Base-by-base conservation (phyloP, 2,888 invertebrate genomes). In the Epirrhoe tristata region DNA sequence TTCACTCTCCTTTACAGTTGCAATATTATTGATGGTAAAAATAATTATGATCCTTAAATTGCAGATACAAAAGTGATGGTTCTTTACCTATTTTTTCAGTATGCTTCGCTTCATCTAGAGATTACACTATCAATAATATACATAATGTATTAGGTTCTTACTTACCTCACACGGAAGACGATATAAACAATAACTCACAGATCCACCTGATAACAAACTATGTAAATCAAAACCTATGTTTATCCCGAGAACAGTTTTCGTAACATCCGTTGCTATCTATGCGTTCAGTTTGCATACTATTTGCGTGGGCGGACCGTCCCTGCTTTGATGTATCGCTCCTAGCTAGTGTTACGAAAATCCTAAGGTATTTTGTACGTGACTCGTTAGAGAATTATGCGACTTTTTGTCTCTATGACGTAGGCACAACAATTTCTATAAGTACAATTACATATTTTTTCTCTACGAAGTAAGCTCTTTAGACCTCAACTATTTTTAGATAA, bases 271-370 rank as follows among this genome's bases (percentile, higher is more conserved):
- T 63, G 53, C 62, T 72, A 72, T 74, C 24, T 76, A 81, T 84
- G 84, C 84, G 86, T 89, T 87, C 85, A 86, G 81, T 78, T 74
- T 77, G 83, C 83, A 84, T 86, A 85, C 54, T 80, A 73, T 64
- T 58, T 72, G 90, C 91, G 93, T 93, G 90, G 93, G 93, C 83
- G 89, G 81, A 83, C 85, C 89, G 91, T 91, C 91, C 89, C 91
- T 89, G 87, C 87, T 89, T 91, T 93, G 93, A 93, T 92, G 91
- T 86, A 93, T 92, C 87, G 92, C 83, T 84, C 84, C 77, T 84
- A 84, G 83, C 80, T 79, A 77, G 79, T 77, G 86, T 92, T 91
- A 89, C 91, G 90, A 91, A 93, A 93, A 90, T 89, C 34, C 32
- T 12, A 34, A 50, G 48, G 50, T 54, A 59, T 32, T 55, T 5